These are phyloP conservation scores for Ciona savignyi DNA, from an alignment of 23 tunicate species.

Conservation along the genomic window DNA sequence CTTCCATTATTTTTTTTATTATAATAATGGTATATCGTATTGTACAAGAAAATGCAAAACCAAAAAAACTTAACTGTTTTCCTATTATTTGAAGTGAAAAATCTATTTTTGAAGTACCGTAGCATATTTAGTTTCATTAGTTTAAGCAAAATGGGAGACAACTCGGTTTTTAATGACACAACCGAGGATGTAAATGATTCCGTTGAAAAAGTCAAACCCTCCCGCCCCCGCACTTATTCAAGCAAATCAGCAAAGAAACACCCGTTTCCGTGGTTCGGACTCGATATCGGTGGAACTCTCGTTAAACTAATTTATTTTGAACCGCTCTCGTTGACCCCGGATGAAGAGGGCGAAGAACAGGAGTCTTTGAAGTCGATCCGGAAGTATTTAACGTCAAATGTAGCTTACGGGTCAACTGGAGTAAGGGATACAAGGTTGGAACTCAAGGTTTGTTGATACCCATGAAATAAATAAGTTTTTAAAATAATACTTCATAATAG, in stretches of 20 bases:
- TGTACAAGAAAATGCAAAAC: too few species aligned
- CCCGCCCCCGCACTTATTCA: background rate
- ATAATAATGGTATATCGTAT: too few species aligned
- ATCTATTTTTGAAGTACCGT: too few species aligned
- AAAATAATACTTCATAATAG: too few species aligned
- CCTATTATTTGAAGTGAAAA: too few species aligned
- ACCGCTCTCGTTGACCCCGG: slow-evolving; percentile 36
- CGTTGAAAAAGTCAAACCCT: background rate
- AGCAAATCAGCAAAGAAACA: slow-evolving; percentile 25
- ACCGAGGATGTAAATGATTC: background rate
- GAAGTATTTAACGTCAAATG: slow-evolving; percentile 50
- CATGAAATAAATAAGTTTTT: too few species aligned
- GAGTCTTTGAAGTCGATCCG: slow-evolving; percentile 58
- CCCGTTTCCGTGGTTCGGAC: slow-evolving; percentile 94
- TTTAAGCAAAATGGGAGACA: background rate
- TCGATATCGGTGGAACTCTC: slow-evolving; percentile 96
- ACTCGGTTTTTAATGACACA: background rate
- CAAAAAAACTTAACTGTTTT: too few species aligned
- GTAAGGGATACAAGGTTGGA: slow-evolving; percentile 72
- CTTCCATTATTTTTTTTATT: too few species aligned
- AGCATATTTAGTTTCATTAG: too few species aligned
- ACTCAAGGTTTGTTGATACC: slow-evolving; percentile 40
- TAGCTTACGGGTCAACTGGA: slow-evolving; percentile 85
- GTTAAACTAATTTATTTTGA: slow-evolving; percentile 93
- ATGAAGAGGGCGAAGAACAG: slow-evolving; percentile 46